phyloP scores from a whole-genome alignment of 2,113 vertebrate species.

The Cynopterus brachyotis region DNA sequence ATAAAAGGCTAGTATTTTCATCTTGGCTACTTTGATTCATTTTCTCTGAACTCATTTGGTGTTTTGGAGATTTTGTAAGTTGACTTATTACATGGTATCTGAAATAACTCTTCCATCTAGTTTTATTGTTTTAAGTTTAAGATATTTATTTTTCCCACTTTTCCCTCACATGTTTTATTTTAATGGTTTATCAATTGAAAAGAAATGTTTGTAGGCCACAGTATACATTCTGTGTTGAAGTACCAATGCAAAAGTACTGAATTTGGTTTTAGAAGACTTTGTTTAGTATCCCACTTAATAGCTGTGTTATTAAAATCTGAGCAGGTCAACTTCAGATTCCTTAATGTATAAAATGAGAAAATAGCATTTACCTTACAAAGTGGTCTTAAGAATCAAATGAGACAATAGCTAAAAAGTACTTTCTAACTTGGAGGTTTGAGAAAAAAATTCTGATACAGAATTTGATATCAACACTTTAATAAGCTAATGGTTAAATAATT shows the following conservation, averaged over 20 bases:
- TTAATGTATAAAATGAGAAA: conserved; percentile 17
- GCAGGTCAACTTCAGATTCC: background rate
- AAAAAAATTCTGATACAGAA: background rate
- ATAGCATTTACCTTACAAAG: conserved; percentile 15
- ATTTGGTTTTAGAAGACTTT: conserved; percentile 33
- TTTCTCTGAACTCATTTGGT: conserved; percentile 11
- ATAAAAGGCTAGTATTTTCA: background rate
- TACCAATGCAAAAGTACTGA: background rate
- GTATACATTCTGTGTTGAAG: conserved; percentile 29
- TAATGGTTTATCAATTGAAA: conserved; percentile 39
- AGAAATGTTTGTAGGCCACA: background rate
- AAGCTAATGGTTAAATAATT: conserved; percentile 24
- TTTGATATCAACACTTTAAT: conserved; percentile 32
- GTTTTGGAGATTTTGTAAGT: conserved; percentile 46
- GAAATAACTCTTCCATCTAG: background rate
- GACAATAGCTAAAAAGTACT: conserved; percentile 22
- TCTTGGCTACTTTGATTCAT: conserved; percentile 1
- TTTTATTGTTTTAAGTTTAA: conserved; percentile 4
- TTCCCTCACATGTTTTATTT: background rate
- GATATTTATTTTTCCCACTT: background rate
- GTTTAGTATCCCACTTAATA: conserved; percentile 2
- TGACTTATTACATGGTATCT: background rate
- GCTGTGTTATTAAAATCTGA: background rate
- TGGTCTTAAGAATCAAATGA: conserved; percentile 19
- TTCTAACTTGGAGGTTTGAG: conserved; percentile 25